A percentile compares a stretch with the other conserved stretches of the same genome.
Conservation (phyloP, 2,113 vertebrate genomes). For the Osmerus eperlanus region DNA sequence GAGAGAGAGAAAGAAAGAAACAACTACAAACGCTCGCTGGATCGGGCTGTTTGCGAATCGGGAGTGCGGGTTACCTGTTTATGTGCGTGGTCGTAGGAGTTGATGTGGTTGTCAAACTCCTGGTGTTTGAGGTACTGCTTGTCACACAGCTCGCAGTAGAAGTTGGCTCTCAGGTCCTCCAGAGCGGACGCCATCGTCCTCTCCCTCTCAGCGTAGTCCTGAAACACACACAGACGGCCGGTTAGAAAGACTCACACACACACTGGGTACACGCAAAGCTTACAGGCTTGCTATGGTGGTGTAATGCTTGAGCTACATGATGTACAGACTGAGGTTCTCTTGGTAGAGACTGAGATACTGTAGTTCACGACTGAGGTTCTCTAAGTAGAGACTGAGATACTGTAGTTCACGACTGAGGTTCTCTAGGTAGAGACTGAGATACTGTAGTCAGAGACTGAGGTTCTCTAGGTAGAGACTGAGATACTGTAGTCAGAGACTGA, state of each 20-base stretch:
- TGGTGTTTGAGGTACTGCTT: conserved; percentile 99
- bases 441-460: too few relatives aligned
- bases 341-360: too few relatives aligned
- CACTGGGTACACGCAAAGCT: neutral
- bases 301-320: neutral
- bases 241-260: conserved; percentile 3
- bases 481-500: too few relatives aligned
- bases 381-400: too few relatives aligned
- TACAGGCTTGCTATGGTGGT: neutral
- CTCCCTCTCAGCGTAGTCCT: conserved; percentile 85
- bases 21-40: too few relatives aligned
- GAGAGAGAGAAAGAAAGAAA: too few relatives aligned
- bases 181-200: conserved; percentile 83
- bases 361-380: too few relatives aligned
- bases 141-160: conserved; percentile 98
- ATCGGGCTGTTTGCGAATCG: too few relatives aligned
- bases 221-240: conserved; percentile 15
- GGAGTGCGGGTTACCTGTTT: conserved; percentile 84
- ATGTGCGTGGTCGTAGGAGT: conserved; percentile 97
- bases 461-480: too few relatives aligned
- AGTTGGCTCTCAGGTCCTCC: conserved; percentile 97
- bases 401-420: too few relatives aligned
- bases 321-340: too few relatives aligned
- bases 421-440: too few relatives aligned
- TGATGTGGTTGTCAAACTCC: conserved; percentile 99